Base-by-base conservation (phyloP, 2,888 invertebrate species). In the Griposia aprilina region DNA sequence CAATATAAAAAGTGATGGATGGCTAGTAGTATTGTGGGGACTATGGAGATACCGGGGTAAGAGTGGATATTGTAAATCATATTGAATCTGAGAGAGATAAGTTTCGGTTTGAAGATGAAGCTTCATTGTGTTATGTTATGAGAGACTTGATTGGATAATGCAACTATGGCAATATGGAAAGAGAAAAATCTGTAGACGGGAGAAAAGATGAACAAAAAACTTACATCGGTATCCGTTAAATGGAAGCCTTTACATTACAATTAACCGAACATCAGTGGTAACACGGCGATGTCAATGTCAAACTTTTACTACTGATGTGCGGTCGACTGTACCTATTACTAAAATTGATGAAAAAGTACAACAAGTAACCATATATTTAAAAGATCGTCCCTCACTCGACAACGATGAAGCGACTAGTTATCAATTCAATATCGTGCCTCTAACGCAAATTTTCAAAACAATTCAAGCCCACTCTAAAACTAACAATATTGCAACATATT, bases 1-100 rank as follows among this genome's bases (percentile, higher is more conserved):
- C 67, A 82, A 82, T 88, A 88, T 85, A 88, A 89, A 88, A 87
- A 89, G 82, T 90, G 90, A 90, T 90, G 89, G 90, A 90, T 90
- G 78, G 76, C 73, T 82, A 62, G 80, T 78, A 86, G 78, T 86
- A 87, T 74, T 76, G 68, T 74, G 52, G 70, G 59, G 81, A n/a
- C 57, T 68, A 50, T 59, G 41, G 69, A 59, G 77, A 87, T 84
- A 75, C 65, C 8, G 41, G 59, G 26, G 69, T 78, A 41, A 66
- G 57, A 74, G 20, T 57, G 66, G 66, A 63, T 83, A 84, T 81
- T 86, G 82, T 89, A 89, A 87, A 88, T 89, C 88, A 83, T 60
- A 74, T 80, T 81, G 48, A 79, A 78, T 79, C 63, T 74, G 74
- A 41, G 62, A 60, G 65, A 80, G 87, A 88, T 88, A 88, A 86